Conservation (phyloP, 2,888 invertebrate species). For the Trichogramma dendrolimi region DNA sequence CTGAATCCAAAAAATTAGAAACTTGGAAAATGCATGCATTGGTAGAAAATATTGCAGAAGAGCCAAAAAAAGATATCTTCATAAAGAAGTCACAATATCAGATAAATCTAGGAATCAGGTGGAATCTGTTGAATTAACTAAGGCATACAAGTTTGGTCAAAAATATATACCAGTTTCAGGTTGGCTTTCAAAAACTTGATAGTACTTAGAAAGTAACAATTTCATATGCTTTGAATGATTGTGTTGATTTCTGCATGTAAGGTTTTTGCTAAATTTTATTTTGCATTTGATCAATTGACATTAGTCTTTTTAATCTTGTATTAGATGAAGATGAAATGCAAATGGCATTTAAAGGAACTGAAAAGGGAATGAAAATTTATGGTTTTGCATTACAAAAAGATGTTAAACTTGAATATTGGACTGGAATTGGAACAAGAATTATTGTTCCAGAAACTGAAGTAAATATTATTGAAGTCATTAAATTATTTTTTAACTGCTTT, state of each 20-base stretch:
- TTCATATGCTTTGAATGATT: neutral
- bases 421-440: conserved; percentile 23
- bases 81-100: neutral
- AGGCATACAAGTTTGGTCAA: conserved; percentile 35
- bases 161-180: conserved; percentile 32
- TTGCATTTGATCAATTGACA: neutral
- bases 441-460: conserved; percentile 22
- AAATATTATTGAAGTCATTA: neutral
- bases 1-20: neutral
- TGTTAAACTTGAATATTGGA: conserved; percentile 26
- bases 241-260: neutral
- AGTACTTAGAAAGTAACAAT: neutral
- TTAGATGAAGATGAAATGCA: conserved; percentile 23
- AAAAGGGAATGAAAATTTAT: conserved; percentile 23
- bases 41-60: too few species aligned
- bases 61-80: too few species aligned
- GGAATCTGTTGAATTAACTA: conserved; percentile 23
- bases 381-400: conserved; percentile 25
- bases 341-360: conserved; percentile 20
- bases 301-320: neutral
- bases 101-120: conserved; percentile 21
- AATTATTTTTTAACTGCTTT: neutral
- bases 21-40: conserved; percentile 18
- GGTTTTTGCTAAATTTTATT: neutral
- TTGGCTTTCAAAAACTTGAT: conserved; percentile 4